Base-by-base conservation (phyloP, 2,888 invertebrate species). In the Horisme vitalbata region DNA sequence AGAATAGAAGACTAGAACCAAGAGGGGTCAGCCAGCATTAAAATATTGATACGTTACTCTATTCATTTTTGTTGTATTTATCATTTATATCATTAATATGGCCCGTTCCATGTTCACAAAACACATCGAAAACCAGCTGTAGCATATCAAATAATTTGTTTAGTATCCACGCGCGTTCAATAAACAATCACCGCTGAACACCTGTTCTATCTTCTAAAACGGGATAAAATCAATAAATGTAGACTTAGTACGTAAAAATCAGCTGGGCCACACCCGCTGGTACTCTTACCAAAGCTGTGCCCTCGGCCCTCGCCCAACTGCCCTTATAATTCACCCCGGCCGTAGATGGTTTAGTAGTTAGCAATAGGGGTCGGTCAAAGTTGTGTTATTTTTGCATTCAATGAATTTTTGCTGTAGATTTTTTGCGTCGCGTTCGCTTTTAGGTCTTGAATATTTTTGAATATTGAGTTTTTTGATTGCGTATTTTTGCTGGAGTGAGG, bases 191-290 rank as follows among this genome's bases (percentile, higher is more conserved):
- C 52, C 54, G 38, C 36, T 23, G 44, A 69, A 74, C 79, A 79
- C 75, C 76, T 82, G 79, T 78, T 74, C 57, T 11, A 24, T 31
- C 55, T 58, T 50, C 51, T 59, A 55, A 58, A 60, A 62, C 55
- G 60, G 70, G 68, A 67, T 74, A 75, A 79, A 82, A 85, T 84
- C 85, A 76, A 84, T 86, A 83, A 67, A 49, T 60, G 58, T 45
- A 59, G 6, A 13, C 27, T 2, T 6, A 4, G 11, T 23, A 15
- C 32, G 45, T 35, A 37, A 31, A 31, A 68, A 80, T 83, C 85
- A 84, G 85, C 85, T 85, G 48, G 83, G 74, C 81, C 80, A 79
- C 79, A 81, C 81, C 83, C 81, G 72, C 68, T 9, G 4, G 1
- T 24, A 44, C 37, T 47, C 2, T 12, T 34, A 14, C 7, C 1